Base-by-base conservation (phyloP, 2,888 invertebrate genomes). In the Ormyrus rosae region DNA sequence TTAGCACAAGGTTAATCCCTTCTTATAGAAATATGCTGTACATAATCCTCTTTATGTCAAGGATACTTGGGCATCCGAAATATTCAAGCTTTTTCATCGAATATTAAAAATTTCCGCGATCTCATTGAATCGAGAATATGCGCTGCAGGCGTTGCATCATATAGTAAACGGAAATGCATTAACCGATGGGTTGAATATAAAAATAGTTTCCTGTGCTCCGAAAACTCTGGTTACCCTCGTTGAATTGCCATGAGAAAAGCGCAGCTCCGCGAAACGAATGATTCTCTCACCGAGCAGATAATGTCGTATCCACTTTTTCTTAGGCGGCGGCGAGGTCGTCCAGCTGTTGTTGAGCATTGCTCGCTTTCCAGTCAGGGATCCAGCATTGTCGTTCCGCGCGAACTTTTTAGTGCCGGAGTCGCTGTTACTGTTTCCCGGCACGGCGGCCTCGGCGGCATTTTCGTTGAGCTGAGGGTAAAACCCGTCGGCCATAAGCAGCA, bases 271-370 rank as follows among this genome's bases (percentile, higher is more conserved):
- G 10, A 64, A 9, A 13, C 6, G 34, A 34, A 53, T 19, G 34
- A 67, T 6, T 4, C 55, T 72, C 88, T 89, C 88, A 93, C 93
- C 91, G 92, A 93, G 93, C 85, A 94, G 91, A 89, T 94, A 94
- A 88, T 94, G 94, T 86, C 92, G 93, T 84, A 94, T 94, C 94
- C 95, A 95, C 90, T 95, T 95, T 92, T 95, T 95, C 91, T 95
- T 95, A 63, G 95, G 95, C 76, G 94, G 91, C 64, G 91, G 93
- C 56, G 94, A 93, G 34, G 3, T 34, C 83, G 88, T 87, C 89
- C 89, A 89, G 81, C 85, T 85, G 64, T 83, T 4, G 5, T 51
- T 83, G 80, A 84, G 76, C 4, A 4, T 34, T 4, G 34, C 45
- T 85, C 83, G 68, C n/a, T 45, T 58, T 58, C 56, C 34, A 34